Evolutionary conservation across 1,140 invertebrate species (phyloP).

Genomic region (Neodiprion lecontei): DNA sequence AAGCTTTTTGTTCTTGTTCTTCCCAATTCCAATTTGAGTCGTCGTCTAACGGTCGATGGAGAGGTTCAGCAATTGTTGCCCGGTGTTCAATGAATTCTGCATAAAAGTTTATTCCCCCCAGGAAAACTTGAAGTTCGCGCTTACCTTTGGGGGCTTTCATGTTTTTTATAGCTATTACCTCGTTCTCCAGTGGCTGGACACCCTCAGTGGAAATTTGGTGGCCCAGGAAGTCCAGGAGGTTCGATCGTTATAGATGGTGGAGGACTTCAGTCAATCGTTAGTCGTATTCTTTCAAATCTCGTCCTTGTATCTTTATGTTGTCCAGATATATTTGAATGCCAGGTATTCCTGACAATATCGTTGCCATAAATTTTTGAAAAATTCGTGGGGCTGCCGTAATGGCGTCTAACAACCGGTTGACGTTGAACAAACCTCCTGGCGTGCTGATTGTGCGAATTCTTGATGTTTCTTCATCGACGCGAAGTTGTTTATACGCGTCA

Average conservation of each 20-base stretch:
- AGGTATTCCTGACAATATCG: conserved; percentile 36
- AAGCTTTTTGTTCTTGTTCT: conserved; percentile 35
- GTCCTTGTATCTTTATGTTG: conserved; percentile 44
- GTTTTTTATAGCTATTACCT: conserved; percentile 47
- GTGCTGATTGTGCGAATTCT: conserved; percentile 2
- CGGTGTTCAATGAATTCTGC: conserved; percentile 45
- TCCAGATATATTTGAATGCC: conserved; percentile 44
- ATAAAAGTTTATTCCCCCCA: conserved; percentile 53
- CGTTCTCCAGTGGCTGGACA: conserved; percentile 40
- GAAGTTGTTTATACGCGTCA: conserved; percentile 9
- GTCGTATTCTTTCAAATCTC: conserved; percentile 30
- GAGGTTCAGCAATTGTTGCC: conserved; percentile 35
- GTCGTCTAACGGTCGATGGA: conserved; percentile 35
- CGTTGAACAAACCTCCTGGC: neutral
- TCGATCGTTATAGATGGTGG: conserved; percentile 32
- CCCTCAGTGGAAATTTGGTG: conserved; percentile 42
- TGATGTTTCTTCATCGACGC: conserved; percentile 13
- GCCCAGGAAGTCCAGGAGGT: conserved; percentile 45
- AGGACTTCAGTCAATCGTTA: neutral
- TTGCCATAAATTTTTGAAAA: conserved; percentile 48
- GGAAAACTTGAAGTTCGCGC: conserved; percentile 47
- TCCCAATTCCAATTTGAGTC: conserved; percentile 42
- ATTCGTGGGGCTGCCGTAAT: conserved; percentile 51
- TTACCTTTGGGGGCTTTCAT: conserved; percentile 45
- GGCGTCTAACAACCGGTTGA: neutral